These are phyloP conservation scores for Dolichallabes microphthalmus DNA, from an alignment of 2,113 vertebrate species.

Conservation along the genomic window DNA sequence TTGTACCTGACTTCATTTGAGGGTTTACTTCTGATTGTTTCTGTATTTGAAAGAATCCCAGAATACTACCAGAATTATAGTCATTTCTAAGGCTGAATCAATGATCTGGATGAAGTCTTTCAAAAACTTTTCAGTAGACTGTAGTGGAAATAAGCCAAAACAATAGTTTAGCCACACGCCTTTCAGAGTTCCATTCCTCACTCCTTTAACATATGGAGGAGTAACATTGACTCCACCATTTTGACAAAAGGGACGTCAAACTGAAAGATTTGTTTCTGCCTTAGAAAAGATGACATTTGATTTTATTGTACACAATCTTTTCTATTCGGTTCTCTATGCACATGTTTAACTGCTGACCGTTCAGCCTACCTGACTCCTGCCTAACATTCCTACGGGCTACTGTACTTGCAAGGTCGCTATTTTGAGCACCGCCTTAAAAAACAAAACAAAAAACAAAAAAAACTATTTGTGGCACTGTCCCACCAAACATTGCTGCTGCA, in stretches of 20 bases:
- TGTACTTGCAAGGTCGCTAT: not conserved
- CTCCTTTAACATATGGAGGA: not conserved
- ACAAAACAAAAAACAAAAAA: no score
- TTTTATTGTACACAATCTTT: not conserved
- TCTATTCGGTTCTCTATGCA: not conserved
- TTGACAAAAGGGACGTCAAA: not conserved
- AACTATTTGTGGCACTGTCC: not conserved
- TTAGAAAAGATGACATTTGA: not conserved
- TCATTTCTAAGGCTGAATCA: no score
- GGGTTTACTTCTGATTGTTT: not conserved
- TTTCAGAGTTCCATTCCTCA: not conserved
- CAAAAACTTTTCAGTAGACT: not conserved
- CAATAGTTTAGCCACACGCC: not conserved
- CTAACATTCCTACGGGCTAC: not conserved
- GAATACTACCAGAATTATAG: not conserved
- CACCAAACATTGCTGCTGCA: not conserved
- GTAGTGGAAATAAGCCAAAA: not conserved
- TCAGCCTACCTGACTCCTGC: not conserved
- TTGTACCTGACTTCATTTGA: not conserved
- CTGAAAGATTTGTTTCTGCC: not conserved
- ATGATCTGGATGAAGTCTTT: not conserved
- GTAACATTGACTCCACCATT: not conserved
- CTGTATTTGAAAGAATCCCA: not conserved
- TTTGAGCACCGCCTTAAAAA: not conserved
- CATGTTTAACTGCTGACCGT: not conserved